Conservation (phyloP, 2,888 invertebrate species). For the Chirona hameri region DNA sequence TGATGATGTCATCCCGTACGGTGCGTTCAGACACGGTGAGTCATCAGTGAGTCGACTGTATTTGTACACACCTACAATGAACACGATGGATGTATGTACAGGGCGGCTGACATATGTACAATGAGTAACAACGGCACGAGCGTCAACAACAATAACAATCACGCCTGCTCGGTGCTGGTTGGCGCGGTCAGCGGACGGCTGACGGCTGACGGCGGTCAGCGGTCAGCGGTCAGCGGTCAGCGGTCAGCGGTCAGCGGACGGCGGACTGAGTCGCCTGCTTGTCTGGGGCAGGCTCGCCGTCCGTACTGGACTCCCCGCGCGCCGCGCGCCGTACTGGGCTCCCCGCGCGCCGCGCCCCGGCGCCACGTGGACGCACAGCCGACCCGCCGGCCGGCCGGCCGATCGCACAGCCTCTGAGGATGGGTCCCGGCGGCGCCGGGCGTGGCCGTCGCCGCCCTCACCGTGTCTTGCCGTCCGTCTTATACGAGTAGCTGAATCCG, state of each 20-base stretch:
- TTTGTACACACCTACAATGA: not conserved
- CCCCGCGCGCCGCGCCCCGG: not conserved
- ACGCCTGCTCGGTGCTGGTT: not conserved
- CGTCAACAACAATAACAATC: slow-evolving; percentile 6
- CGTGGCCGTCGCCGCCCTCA: not conserved
- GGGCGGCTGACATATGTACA: slow-evolving; percentile 12
- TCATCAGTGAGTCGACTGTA: too few species aligned
- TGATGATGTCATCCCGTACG: too few species aligned
- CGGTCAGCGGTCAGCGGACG: not conserved
- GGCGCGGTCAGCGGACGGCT: not conserved
- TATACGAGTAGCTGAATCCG: slow-evolving; percentile 13
- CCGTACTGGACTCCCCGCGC: not conserved
- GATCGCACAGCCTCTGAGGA: not conserved
- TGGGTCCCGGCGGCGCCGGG: not conserved
- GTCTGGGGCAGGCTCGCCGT: not conserved
- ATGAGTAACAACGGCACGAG: slow-evolving; percentile 1
- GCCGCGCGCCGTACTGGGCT: not conserved
- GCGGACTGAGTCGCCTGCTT: too few species aligned
- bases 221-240: too few species aligned
- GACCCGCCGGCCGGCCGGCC: not conserved
- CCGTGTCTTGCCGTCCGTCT: not conserved
- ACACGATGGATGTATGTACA: slow-evolving; percentile 24
- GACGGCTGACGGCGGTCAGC: not conserved
- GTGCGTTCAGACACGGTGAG: too few species aligned
- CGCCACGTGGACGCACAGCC: not conserved